These are phyloP conservation scores for Sebastes cheni DNA, from an alignment of 2,797 vertebrate species.

Conservation along the genomic window DNA sequence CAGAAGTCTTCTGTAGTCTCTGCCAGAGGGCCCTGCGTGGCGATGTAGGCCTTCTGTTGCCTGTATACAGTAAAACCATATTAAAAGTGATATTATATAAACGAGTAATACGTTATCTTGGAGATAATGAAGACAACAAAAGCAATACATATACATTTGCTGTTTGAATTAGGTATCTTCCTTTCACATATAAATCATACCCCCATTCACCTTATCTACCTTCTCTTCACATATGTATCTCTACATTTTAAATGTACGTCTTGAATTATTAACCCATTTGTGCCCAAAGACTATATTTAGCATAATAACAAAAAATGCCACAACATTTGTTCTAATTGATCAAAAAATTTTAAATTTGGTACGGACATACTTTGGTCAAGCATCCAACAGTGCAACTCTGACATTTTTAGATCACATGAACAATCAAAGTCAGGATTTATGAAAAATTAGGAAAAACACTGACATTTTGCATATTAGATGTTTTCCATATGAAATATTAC, in stretches of 20 bases:
- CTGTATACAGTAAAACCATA: conserved; percentile 68
- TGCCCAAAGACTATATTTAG: no score
- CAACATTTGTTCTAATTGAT: no score
- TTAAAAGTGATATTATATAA: neutral
- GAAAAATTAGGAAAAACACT: no score
- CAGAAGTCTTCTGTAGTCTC: conserved; percentile 99
- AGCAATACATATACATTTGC: neutral
- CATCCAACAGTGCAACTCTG: no score
- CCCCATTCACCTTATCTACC: neutral
- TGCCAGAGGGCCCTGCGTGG: conserved; percentile 94
- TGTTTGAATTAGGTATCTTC: neutral
- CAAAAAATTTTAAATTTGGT: no score
- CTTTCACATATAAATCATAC: neutral
- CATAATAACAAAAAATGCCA: no score
- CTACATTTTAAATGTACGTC: neutral
- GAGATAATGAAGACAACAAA: neutral
- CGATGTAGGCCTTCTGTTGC: conserved; percentile 97
- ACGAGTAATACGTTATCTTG: neutral
- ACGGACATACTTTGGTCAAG: no score
- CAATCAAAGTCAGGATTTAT: no score
- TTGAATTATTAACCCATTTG: no score
- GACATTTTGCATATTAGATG: no score
- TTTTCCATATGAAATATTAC: no score
- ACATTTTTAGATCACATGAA: no score
- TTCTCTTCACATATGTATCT: neutral